Base-by-base conservation (phyloP, 2,888 invertebrate genomes). In the Drosophila vallismaia region DNA sequence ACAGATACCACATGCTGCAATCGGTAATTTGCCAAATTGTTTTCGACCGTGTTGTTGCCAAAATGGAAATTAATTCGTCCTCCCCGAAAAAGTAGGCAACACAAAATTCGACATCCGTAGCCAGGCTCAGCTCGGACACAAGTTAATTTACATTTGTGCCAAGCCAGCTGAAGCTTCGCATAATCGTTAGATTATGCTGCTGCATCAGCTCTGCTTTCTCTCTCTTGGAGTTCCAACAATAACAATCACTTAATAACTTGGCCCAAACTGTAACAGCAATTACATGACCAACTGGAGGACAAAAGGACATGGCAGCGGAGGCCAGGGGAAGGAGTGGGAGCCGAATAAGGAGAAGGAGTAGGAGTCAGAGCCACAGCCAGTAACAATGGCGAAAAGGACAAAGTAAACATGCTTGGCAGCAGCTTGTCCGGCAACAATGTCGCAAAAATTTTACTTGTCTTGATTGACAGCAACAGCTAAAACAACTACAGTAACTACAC, bases 161-260 rank as follows among this genome's bases (percentile, higher is more conserved):
- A 42, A 42, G 44, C 51, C 69, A 49, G 56, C 38, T 19, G 58
- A 69, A 79, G 77, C 64, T 74, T 71, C 74, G 77, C 74, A 81
- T 84, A 80, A 83, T 83, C 81, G 83, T 71, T 71, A 71, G 78
- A 83, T 80, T 83, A 84, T 77, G 74, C 81, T 84, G 84, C 76
- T 77, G 38, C 71, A 67, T 45, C 54, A 60, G 55, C 49, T 42
- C 14, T 12, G 36, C 6, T 26, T 58, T n/a, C 28, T 4, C 24
- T 57, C 14, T 29, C 12, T 24, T 9, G 14, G 42, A 33, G 36
- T 14, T 26, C 19, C 66, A 71, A 36, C 67, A 74, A 56, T 75
- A 76, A 64, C 75, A 83, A 74, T 80, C 74, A 77, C 84, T 82
- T 83, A 82, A 84, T 79, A 82, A 74, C 79, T 81, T 79, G 76